phyloP scores from a whole-genome alignment of 2,113 vertebrate species.

The Pagrus major region DNA sequence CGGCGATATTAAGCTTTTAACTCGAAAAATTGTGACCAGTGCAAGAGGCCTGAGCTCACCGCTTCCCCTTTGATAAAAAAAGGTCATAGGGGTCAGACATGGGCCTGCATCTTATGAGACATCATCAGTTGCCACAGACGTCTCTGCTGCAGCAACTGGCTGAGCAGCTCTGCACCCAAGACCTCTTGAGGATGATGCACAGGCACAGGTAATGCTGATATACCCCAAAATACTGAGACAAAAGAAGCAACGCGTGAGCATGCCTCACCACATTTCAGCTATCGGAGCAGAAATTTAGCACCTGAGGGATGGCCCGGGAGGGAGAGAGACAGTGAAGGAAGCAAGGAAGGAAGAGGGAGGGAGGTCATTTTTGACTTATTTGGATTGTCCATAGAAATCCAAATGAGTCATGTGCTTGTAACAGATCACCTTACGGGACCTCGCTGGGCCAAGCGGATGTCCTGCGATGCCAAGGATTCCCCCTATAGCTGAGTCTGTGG shows the following conservation, averaged over 20 bases:
- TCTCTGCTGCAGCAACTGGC: constrained; percentile 45
- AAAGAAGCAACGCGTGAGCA: constrained; percentile 46
- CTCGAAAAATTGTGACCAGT: constrained; percentile 48
- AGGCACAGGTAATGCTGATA: constrained; percentile 61
- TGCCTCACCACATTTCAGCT: constrained; percentile 58
- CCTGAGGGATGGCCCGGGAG: constrained; percentile 52
- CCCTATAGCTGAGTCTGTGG: constrained; percentile 45
- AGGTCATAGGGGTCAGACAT: constrained; percentile 49
- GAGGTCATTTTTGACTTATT: constrained; percentile 44
- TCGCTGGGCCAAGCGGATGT: constrained; percentile 43
- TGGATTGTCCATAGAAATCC: constrained; percentile 64
- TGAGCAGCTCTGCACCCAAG: constrained; percentile 35
- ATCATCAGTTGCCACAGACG: constrained; percentile 62
- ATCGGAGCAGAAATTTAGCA: constrained; percentile 53
- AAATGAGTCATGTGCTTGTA: constrained; percentile 77
- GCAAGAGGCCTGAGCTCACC: constrained; percentile 51
- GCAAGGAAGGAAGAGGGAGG: not conserved
- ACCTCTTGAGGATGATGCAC: constrained; percentile 43
- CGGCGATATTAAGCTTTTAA: constrained; percentile 62
- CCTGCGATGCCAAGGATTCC: constrained; percentile 43
- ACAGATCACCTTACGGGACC: constrained; percentile 61
- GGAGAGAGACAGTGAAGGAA: not conserved
- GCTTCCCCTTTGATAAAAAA: constrained; percentile 15
- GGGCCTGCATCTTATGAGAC: constrained; percentile 50
- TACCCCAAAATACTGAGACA: constrained; percentile 55